Percentiles rank a stretch among this genome's conserved stretches.
These are phyloP conservation scores for Xylota segnis DNA, from an alignment of 2,888 invertebrate species.

Conservation along the genomic window DNA sequence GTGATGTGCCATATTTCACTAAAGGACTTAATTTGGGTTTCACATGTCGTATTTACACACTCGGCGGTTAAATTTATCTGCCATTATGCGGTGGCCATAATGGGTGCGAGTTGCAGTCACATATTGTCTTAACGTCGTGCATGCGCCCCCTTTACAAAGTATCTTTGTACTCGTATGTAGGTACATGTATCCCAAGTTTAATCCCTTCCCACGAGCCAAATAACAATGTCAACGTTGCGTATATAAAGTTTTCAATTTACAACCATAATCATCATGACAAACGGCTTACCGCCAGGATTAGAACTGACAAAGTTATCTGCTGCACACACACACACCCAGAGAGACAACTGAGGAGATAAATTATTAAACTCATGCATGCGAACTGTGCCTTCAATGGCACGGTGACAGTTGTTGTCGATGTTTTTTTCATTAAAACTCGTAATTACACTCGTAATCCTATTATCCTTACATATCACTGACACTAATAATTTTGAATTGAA, in stretches of 20 bases:
- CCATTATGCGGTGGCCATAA: conserved; percentile 27
- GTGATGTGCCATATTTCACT: conserved; percentile 46
- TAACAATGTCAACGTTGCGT: conserved; percentile 62
- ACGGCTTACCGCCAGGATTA: conserved; percentile 71
- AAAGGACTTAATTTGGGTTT: conserved; percentile 45
- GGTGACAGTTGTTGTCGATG: conserved; percentile 33
- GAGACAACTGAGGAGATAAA: too few species aligned
- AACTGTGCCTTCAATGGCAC: conserved; percentile 11
- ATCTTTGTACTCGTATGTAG: not conserved
- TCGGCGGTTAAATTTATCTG: conserved; percentile 39
- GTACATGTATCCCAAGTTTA: conserved; percentile 13
- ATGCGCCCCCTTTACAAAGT: not conserved
- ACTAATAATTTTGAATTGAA: conserved; percentile 59
- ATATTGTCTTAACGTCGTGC: not conserved
- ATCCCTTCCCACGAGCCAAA: conserved; percentile 61
- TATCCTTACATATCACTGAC: conserved; percentile 71
- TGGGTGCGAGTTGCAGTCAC: not conserved
- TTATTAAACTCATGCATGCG: conserved; percentile 5
- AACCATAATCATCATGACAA: conserved; percentile 68
- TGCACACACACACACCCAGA: not conserved
- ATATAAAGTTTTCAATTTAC: conserved; percentile 71
- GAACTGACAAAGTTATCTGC: conserved; percentile 57
- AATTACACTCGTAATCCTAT: conserved; percentile 69
- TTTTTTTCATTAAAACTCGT: conserved; percentile 44
- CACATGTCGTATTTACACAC: conserved; percentile 27